Conservation (phyloP, 1,140 invertebrate genomes). For the Acyrthosiphon pisum region DNA sequence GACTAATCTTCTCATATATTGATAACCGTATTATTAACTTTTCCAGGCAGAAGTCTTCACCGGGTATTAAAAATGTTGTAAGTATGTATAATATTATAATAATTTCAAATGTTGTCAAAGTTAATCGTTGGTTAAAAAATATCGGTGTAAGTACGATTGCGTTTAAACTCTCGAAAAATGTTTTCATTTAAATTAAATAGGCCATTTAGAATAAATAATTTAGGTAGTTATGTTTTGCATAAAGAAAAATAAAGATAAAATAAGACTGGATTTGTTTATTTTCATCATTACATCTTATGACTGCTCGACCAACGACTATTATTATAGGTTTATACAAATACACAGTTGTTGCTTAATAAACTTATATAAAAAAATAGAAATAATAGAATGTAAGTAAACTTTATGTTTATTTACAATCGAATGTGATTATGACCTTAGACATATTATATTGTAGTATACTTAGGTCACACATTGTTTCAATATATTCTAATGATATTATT, state of each 20-base stretch:
- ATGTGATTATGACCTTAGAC: neutral
- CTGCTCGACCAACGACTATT: neutral
- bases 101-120: neutral
- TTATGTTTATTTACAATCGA: neutral
- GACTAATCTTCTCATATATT: neutral
- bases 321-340: neutral
- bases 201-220: neutral
- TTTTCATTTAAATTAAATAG: neutral
- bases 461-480: neutral
- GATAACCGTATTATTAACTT: neutral
- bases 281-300: neutral
- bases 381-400: neutral
- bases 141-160: neutral
- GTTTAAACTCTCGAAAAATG: neutral
- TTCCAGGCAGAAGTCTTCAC: neutral
- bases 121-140: neutral
- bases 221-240: neutral
- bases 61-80: neutral
- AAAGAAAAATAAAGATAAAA: conserved; percentile 13
- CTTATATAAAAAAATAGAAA: neutral
- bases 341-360: neutral
- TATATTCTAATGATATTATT: neutral
- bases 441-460: neutral
- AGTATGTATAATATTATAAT: neutral
- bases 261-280: neutral